Evolutionary conservation across 92 coral and sea anemone genomes (phyloP).

Genomic region (Umimayanthus kanabou): DNA sequence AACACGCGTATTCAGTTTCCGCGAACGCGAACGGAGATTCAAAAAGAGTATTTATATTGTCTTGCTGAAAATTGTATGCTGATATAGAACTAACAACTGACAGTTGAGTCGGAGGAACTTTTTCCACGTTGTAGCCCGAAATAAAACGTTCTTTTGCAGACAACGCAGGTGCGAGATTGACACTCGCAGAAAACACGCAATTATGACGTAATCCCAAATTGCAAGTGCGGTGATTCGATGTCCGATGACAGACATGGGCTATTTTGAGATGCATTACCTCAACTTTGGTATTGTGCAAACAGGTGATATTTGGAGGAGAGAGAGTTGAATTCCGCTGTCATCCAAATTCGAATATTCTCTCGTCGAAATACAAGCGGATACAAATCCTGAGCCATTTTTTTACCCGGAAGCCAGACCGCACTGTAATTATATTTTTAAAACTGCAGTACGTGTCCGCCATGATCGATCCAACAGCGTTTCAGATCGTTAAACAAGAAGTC

Average conservation of each 20-base stretch:
- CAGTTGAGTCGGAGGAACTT: neutral
- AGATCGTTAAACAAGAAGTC: slow-evolving; percentile 75
- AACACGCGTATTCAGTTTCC: neutral
- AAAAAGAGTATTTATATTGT: too few species aligned
- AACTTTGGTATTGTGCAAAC: neutral
- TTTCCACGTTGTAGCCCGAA: neutral
- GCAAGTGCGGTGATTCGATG: slow-evolving; percentile 1
- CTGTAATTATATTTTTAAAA: neutral
- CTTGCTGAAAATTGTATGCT: too few species aligned
- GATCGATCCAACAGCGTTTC: slow-evolving; percentile 84
- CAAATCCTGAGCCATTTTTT: neutral
- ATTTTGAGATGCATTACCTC: slow-evolving; percentile 31
- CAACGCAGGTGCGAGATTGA: neutral
- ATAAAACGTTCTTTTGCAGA: too few species aligned
- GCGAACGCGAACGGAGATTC: neutral
- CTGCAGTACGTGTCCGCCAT: neutral
- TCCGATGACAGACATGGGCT: neutral
- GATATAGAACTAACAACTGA: neutral
- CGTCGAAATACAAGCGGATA: neutral
- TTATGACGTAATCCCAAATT: slow-evolving; percentile 28
- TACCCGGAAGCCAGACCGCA: neutral
- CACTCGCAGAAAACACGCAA: slow-evolving; percentile 10
- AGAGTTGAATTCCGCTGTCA: neutral
- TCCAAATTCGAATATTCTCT: neutral
- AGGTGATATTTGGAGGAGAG: neutral